Percentiles rank a stretch among this genome's conserved stretches.
phyloP scores from a whole-genome alignment of 2,888 invertebrate genomes.

The Nyleta sp. region DNA sequence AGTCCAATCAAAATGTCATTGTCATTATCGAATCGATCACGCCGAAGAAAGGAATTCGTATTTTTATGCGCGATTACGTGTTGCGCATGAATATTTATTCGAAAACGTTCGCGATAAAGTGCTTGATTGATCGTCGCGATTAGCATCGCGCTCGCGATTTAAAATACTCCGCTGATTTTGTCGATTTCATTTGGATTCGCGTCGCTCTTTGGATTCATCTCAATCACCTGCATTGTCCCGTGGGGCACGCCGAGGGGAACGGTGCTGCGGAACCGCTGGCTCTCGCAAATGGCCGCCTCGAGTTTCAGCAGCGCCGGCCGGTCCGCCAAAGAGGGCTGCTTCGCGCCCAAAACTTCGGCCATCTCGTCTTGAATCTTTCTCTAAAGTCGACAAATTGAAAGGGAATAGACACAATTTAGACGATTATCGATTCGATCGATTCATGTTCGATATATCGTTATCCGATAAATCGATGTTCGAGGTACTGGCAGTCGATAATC shows the following conservation, averaged over 20 bases:
- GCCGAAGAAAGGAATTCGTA: constrained; percentile 52
- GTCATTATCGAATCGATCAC: constrained; percentile 46
- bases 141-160: constrained; percentile 34
- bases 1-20: constrained; percentile 54
- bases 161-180: constrained; percentile 27
- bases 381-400: too few relatives aligned
- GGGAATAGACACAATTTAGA: too few relatives aligned
- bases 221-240: constrained; percentile 85
- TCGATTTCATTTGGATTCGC: constrained; percentile 34
- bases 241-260: constrained; percentile 94
- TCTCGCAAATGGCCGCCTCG: constrained; percentile 91
- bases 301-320: constrained; percentile 84
- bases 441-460: too few relatives aligned
- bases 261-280: constrained; percentile 90
- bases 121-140: constrained; percentile 47
- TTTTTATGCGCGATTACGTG: constrained; percentile 55
- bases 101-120: constrained; percentile 45
- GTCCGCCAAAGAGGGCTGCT: constrained; percentile 84
- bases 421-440: too few relatives aligned
- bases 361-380: constrained; percentile 85
- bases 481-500: too few relatives aligned
- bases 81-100: constrained; percentile 56
- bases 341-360: constrained; percentile 70
- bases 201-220: constrained; percentile 47
- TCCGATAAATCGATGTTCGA: too few relatives aligned